Percentiles rank a stretch among this genome's conserved stretches.
These are phyloP conservation scores for Istiophorus platypterus DNA, from an alignment of 2,113 vertebrate genomes.

Conservation along the genomic window DNA sequence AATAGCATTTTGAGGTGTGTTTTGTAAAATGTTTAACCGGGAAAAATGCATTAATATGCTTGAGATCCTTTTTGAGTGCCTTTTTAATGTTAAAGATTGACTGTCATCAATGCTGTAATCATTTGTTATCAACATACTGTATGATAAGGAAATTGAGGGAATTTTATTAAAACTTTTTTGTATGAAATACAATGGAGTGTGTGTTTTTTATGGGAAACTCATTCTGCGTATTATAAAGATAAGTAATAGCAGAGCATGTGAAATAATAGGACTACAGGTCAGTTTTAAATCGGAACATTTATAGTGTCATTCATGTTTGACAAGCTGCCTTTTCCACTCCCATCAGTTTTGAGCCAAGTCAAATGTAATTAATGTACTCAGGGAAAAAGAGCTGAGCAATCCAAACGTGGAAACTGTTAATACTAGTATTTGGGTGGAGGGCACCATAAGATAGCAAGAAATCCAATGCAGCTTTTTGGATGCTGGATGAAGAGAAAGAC, in stretches of 20 bases:
- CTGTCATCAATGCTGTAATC: conserved; percentile 48
- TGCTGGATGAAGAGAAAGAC: conserved; percentile 30
- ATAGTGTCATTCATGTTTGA: not conserved
- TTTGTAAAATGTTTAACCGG: conserved; percentile 13
- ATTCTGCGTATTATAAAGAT: not conserved
- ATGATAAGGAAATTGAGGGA: conserved; percentile 61
- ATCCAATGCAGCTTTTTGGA: conserved; percentile 14
- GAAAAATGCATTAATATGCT: conserved; percentile 26
- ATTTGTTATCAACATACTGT: conserved; percentile 44
- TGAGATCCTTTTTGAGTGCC: conserved; percentile 36
- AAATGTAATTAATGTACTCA: not conserved
- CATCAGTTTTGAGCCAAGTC: not conserved
- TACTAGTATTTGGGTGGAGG: not conserved
- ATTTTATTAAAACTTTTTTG: conserved; percentile 71
- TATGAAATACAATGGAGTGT: conserved; percentile 49
- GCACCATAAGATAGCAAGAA: not conserved
- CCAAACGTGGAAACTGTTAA: not conserved
- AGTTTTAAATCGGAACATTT: not conserved
- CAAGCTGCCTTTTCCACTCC: not conserved
- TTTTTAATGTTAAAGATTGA: conserved; percentile 49
- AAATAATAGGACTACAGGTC: too few relatives aligned
- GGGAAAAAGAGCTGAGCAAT: not conserved
- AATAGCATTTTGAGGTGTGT: conserved; percentile 19
- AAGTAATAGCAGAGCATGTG: not conserved
- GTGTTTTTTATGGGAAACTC: conserved; percentile 3